Evolutionary conservation across 2,797 vertebrate species (phyloP), one percentile per base, ranked within the genome.

Genomic region (Sternarchorhynchus goeldii): DNA sequence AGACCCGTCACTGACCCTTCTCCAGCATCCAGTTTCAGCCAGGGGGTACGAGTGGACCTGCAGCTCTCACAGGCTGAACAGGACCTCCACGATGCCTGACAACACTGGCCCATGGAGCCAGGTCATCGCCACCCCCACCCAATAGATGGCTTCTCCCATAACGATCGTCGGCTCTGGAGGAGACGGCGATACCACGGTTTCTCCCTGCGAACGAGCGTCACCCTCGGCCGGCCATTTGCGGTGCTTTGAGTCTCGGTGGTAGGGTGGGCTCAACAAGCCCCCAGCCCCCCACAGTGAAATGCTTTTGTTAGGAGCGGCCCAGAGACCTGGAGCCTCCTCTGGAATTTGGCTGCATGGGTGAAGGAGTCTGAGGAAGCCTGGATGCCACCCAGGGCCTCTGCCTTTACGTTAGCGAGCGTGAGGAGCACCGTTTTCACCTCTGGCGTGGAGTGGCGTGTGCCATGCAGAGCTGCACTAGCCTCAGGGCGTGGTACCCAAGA

Each of bases 391-490:
- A 72, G 64, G 34, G 41, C 69, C 7, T 32, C 29, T 50, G 58
- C 20, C 82, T 84, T 88, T 88, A 65, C 64, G 70, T 81, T 76
- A 75, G 60, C 66, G 73, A 73, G 81, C 73, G 85, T 76, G 87
- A 86, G 87, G 81, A 76, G 85, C 87, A 85, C 41, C 82, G 86
- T 84, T 81, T 73, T 72, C 88, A 88, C 89, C 91, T 92, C 90
- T 91, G 91, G 83, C 90, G 89, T 91, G 89, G 89, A 80, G 82
- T 82, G 78, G 80, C 83, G 85, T 53, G 82, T 77, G 83, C 84
- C 62, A 76, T 83, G 78, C 83, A 62, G 58, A 63, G 73, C 68
- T 77, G 68, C 55, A 75, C 80, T 56, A 79, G 53, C 75, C 76
- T 82, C 82, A 78, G 64, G 85, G 65, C 21, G 25, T 62, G 88